Base-by-base conservation (phyloP, 2,113 vertebrate species). In the Chamaea fasciata region DNA sequence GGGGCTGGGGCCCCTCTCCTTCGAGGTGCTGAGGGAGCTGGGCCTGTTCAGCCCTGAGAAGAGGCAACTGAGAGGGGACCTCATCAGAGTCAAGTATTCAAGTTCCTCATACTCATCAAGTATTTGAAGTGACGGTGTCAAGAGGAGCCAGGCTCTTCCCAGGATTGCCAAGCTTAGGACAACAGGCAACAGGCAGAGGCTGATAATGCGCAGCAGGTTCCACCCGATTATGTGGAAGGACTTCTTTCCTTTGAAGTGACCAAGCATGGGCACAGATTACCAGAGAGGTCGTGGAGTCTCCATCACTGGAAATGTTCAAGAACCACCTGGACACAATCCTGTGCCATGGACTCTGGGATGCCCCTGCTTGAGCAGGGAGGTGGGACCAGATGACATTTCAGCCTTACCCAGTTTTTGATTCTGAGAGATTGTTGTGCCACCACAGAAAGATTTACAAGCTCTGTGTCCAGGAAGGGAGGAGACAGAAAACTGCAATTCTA, bases 221-320 rank as follows among this genome's bases (percentile, higher is more conserved):
- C 33, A n/a, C 16, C 28, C 41, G 46, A 89, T 31, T 2, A 47
- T 9, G 20, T 2, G 62, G 21, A 68, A 62, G 41, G 49, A 35
- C 4, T 41, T 69, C 16, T 24, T 62, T 35, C 56, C 63, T 47
- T 8, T 62, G 24, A 15, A 33, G n/a, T 28, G 21, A 55, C 8
- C 0, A 0, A 39, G 9, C 18, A 62, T 63, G 47, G 41, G 17
- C 18, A 41, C 26, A 76, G 55, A 27, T 11, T 49, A 2, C 41
- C 41, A 76, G 30, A 76, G 30, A 31, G 14, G 17, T 1, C 14
- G 6, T 27, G 30, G 11, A 55, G 2, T 42, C 6, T 62, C 30
- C n/a, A 14, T 49, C 79, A 56, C 26, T 55, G 47, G 10, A 76
- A 7, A 62, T 49, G 27, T 31, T 23, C 41, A 69, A 62, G 35